Base-by-base conservation (phyloP, 2,797 vertebrate genomes). In the Caiman crocodilus region DNA sequence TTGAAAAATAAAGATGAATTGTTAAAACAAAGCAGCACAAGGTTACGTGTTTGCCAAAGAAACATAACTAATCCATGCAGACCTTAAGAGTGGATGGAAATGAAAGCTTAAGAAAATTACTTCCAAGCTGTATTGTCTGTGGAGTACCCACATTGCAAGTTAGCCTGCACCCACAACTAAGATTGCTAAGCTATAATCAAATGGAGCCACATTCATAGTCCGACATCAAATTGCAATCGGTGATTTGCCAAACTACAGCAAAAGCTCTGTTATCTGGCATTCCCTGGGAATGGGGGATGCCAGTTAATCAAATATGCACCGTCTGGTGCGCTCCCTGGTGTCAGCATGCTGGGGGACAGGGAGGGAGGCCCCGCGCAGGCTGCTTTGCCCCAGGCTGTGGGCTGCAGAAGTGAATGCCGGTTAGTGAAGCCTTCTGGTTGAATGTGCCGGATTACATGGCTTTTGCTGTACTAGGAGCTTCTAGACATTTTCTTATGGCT, bases 161-260 rank as follows among this genome's bases (percentile, higher is more conserved):
- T 89, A 69, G 4, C 20, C 15, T 58, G 17, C 2, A 21, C 9
- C 10, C 55, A 63, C 0, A 0, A 81, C 16, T 30, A 60, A 0
- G 0, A 10, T 35, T 11, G 23, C 5, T 6, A 16, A 69, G 20
- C 67, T 69, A 32, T 69, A 69, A 35, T 69, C 30, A 69, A 69
- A 69, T 18, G 35, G 16, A 35, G 42, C 42, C 42, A 50, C 42
- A 50, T 10, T 50, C 42, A 50, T 50, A 50, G 42, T 11, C 42
- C 10, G 10, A 50, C 42, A 50, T 50, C 42, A 50, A 50, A 50
- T 10, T 50, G 42, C 42, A 50, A 50, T 10, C 9, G 10, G 42
- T 50, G 23, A 23, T 35, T 69, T 32, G 30, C 6, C 30, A 50
- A 50, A 50, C 42, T 50, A 50, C 42, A 50, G 42, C 42, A 50